A percentile compares a stretch with the other conserved stretches of the same genome.
Conservation (phyloP, 2,797 vertebrate genomes). For the Protosalanx chinensis region DNA sequence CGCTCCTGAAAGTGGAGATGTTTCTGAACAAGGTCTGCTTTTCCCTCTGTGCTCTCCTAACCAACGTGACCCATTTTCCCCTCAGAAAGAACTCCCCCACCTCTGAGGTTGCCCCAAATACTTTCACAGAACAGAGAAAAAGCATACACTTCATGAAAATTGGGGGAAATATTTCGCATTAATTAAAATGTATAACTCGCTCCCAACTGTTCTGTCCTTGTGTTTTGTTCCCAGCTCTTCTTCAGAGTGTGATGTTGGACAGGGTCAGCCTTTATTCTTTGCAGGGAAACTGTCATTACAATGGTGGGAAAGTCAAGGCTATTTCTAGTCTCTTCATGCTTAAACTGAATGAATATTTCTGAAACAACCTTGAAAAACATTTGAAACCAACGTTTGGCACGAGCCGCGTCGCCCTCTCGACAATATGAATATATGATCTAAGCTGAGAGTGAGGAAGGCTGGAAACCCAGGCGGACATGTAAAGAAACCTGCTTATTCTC, state of each 20-base stretch:
- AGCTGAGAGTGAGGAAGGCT: no score
- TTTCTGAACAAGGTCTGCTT: slow-evolving; percentile 57
- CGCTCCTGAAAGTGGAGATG: slow-evolving; percentile 44
- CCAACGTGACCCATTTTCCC: slow-evolving; percentile 69
- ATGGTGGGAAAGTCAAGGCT: background rate
- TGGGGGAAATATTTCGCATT: slow-evolving; percentile 47
- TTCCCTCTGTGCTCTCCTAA: slow-evolving; percentile 39
- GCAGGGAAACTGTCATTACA: background rate
- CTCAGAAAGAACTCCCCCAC: background rate
- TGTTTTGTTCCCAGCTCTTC: background rate
- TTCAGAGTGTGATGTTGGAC: background rate
- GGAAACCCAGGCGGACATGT: no score
- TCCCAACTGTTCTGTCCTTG: background rate
- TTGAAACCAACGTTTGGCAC: no score
- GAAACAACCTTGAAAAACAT: no score
- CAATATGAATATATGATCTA: no score
- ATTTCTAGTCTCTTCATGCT: no score
- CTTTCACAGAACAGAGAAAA: slow-evolving; percentile 54
- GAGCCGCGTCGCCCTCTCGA: no score
- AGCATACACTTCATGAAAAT: slow-evolving; percentile 68
- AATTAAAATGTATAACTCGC: slow-evolving; percentile 32
- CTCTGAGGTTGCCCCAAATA: slow-evolving; percentile 58
- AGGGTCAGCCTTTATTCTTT: background rate
- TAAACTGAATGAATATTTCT: no score
- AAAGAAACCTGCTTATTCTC: no score